These are phyloP conservation scores for Periophthalmodon schlosseri DNA, from an alignment of 2,113 vertebrate genomes.

Conservation along the genomic window DNA sequence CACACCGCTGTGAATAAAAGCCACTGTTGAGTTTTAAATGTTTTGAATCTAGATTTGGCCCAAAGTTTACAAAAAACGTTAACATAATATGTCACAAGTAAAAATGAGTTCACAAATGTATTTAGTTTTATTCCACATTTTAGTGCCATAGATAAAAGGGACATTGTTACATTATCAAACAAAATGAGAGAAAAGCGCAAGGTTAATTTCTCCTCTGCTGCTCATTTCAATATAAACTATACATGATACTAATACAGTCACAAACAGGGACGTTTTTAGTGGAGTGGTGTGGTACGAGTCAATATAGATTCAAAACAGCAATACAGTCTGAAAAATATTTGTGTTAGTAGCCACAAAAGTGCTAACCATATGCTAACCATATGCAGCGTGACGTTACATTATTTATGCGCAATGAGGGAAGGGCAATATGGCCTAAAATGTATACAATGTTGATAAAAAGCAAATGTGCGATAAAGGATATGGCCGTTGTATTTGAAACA, in stretches of 20 bases:
- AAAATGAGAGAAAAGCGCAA: background rate
- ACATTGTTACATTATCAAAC: background rate
- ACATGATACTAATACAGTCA: conserved; percentile 3
- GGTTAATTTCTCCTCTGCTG: background rate
- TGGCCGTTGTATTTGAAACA: too few relatives aligned
- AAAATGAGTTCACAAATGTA: background rate
- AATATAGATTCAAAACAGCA: background rate
- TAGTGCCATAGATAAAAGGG: background rate
- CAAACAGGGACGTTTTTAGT: background rate
- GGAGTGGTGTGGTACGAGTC: background rate
- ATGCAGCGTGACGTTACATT: too few relatives aligned
- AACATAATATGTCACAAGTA: background rate
- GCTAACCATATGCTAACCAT: background rate
- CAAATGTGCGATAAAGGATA: too few relatives aligned
- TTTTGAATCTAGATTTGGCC: background rate
- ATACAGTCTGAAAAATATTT: background rate
- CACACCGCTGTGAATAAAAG: background rate
- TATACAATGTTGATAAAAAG: too few relatives aligned
- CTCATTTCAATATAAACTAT: background rate
- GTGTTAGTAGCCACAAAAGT: background rate
- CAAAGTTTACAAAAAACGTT: background rate
- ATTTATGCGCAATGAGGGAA: too few relatives aligned
- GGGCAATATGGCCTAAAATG: too few relatives aligned
- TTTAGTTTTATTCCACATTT: conserved; percentile 2
- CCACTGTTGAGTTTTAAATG: background rate